Percentiles rank a stretch among this genome's conserved stretches.
Conservation (phyloP, 2,113 vertebrate genomes). For the Nematolebias whitei region DNA sequence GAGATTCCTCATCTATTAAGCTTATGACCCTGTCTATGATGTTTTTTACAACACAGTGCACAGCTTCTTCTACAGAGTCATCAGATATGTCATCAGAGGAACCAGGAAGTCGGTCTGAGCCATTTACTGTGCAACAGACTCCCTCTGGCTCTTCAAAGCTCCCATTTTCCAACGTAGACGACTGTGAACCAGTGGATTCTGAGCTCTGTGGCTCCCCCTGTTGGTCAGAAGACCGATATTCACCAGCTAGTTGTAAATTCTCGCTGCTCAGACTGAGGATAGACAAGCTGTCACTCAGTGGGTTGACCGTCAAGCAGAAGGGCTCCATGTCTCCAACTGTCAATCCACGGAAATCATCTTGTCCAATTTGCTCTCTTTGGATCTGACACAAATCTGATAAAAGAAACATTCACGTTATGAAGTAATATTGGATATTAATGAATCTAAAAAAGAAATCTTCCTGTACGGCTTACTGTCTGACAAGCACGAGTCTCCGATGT, state of each 20-base stretch:
- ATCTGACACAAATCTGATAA: slow-evolving; percentile 77
- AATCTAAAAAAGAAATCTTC: neutral
- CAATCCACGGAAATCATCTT: slow-evolving; percentile 78
- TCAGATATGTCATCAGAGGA: slow-evolving; percentile 64
- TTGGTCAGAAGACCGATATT: slow-evolving; percentile 88
- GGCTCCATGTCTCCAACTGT: slow-evolving; percentile 92
- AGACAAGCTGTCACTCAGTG: slow-evolving; percentile 93
- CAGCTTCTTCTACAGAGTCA: slow-evolving; percentile 82
- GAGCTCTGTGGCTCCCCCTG: slow-evolving; percentile 90
- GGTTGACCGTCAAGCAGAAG: slow-evolving; percentile 96
- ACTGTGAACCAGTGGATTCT: slow-evolving; percentile 90
- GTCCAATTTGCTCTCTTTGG: slow-evolving; percentile 63
- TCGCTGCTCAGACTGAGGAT: slow-evolving; percentile 95
- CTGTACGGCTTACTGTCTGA: slow-evolving; percentile 80
- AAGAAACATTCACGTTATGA: neutral
- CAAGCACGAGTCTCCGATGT: slow-evolving; percentile 82
- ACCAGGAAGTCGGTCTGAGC: slow-evolving; percentile 77
- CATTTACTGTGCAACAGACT: slow-evolving; percentile 28
- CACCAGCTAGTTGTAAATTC: slow-evolving; percentile 88
- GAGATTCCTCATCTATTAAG: slow-evolving; percentile 78
- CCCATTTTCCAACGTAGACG: slow-evolving; percentile 88
- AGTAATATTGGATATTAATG: neutral
- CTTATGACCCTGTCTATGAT: slow-evolving; percentile 87
- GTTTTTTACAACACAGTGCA: slow-evolving; percentile 87
- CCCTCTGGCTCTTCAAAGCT: slow-evolving; percentile 88